Percentiles rank a stretch among this genome's conserved stretches.
Evolutionary conservation across 2,888 invertebrate genomes (phyloP).

Genomic region (Pseudanteris insignis): DNA sequence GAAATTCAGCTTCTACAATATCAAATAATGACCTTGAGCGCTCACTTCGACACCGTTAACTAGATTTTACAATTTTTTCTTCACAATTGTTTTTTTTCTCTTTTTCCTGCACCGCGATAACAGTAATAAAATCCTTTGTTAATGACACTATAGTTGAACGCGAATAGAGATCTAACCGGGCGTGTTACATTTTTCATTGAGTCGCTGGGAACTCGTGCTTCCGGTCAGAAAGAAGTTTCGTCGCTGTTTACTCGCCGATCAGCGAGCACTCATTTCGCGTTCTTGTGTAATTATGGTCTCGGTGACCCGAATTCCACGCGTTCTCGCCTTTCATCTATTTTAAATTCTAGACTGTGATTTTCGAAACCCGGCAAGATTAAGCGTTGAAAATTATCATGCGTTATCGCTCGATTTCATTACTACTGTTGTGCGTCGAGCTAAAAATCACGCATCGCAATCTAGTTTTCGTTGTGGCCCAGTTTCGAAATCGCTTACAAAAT

Average conservation of each 20-base stretch:
- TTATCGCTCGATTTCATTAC: conserved; percentile 19
- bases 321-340: conserved; percentile 35
- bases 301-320: conserved; percentile 32
- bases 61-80: too few species aligned
- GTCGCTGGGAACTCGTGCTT: too few species aligned
- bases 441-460: conserved; percentile 16
- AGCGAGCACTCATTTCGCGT: conserved; percentile 10
- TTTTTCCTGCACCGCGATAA: too few species aligned
- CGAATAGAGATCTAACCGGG: neutral
- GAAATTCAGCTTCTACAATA: too few species aligned
- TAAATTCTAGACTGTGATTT: conserved; percentile 28
- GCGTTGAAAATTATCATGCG: conserved; percentile 25
- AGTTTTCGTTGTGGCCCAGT: conserved; percentile 9
- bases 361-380: conserved; percentile 30
- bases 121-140: too few species aligned
- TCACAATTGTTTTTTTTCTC: too few species aligned
- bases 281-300: conserved; percentile 32
- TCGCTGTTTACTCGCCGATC: too few species aligned
- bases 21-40: too few species aligned
- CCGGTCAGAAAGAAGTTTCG: too few species aligned
- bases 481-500: too few species aligned
- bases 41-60: too few species aligned
- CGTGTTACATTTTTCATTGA: neutral
- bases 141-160: neutral
- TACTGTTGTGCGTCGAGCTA: conserved; percentile 8